A percentile compares a stretch with the other conserved stretches of the same genome.
Evolutionary conservation across 2,797 vertebrate species (phyloP).

Genomic region (Hippocampus kuda): DNA sequence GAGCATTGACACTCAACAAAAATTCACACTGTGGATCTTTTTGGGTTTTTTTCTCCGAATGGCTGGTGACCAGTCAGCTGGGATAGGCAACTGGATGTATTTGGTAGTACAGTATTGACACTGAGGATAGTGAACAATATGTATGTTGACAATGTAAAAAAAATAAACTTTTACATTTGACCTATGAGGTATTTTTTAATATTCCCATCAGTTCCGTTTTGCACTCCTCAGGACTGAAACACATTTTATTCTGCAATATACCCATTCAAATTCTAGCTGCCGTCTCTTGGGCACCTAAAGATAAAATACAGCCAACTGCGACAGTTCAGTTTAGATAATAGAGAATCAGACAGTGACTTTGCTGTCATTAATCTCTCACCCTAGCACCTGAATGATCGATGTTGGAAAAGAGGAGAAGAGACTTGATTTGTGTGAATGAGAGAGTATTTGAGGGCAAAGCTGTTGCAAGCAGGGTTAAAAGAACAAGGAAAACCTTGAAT

Average conservation of each 20-base stretch:
- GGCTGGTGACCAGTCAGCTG: too few relatives aligned
- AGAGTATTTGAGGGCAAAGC: slow-evolving; percentile 5
- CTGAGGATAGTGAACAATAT: background rate
- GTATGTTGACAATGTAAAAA: background rate
- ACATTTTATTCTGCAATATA: slow-evolving; percentile 12
- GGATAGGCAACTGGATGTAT: background rate
- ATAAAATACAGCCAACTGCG: slow-evolving; percentile 43
- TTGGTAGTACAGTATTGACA: background rate
- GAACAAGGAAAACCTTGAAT: slow-evolving; percentile 42
- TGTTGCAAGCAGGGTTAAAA: slow-evolving; percentile 30
- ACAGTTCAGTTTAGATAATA: slow-evolving; percentile 57
- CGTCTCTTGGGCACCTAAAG: slow-evolving; percentile 28
- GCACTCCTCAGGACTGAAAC: background rate
- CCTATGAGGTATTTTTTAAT: background rate
- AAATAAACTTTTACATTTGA: background rate
- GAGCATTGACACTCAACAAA: too few relatives aligned
- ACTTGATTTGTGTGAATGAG: slow-evolving; percentile 1
- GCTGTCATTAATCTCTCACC: slow-evolving; percentile 60
- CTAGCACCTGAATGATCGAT: slow-evolving; percentile 37
- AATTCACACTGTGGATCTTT: too few relatives aligned
- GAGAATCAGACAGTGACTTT: slow-evolving; percentile 57
- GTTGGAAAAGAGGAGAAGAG: slow-evolving; percentile 39
- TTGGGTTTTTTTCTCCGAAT: too few relatives aligned
- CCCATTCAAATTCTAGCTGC: slow-evolving; percentile 48
- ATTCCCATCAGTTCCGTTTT: background rate